A percentile compares a stretch with the other conserved stretches of the same genome.
These are phyloP conservation scores for Oasisia sp. DNA, from an alignment of 2,888 invertebrate genomes.

Conservation along the genomic window DNA sequence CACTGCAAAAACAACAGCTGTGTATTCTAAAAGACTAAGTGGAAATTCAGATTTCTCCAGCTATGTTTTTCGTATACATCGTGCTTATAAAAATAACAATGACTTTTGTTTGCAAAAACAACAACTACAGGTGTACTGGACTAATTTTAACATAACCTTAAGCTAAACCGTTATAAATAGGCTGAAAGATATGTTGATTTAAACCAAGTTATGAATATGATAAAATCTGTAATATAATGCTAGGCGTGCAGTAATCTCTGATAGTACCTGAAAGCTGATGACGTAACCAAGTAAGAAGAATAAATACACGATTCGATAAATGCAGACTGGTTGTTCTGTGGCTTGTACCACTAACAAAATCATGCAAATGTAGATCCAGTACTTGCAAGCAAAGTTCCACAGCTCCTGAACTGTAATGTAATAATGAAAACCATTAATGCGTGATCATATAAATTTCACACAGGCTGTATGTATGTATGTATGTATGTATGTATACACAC, in stretches of 20 bases:
- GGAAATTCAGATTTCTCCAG: neutral
- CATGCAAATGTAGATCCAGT: neutral
- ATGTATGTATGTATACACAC: too few species aligned
- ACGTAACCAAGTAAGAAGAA: neutral
- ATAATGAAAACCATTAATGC: neutral
- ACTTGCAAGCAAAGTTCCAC: conserved; percentile 4
- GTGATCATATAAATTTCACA: too few species aligned
- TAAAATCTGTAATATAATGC: neutral
- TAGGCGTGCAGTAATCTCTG: neutral
- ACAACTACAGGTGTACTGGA: too few species aligned
- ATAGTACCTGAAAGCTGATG: neutral
- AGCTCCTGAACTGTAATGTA: neutral
- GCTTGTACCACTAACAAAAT: neutral
- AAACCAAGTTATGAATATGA: too few species aligned
- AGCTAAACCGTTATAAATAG: too few species aligned
- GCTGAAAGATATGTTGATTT: too few species aligned
- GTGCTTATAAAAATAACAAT: neutral
- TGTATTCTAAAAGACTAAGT: neutral
- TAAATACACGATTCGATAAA: neutral
- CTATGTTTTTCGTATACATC: neutral
- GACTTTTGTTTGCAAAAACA: too few species aligned
- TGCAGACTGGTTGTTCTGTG: neutral
- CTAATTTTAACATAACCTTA: too few species aligned
- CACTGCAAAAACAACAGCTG: too few species aligned
- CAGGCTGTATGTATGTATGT: too few species aligned